These are phyloP conservation scores for Malurus melanocephalus DNA, from an alignment of 2,113 vertebrate genomes.

Conservation along the genomic window DNA sequence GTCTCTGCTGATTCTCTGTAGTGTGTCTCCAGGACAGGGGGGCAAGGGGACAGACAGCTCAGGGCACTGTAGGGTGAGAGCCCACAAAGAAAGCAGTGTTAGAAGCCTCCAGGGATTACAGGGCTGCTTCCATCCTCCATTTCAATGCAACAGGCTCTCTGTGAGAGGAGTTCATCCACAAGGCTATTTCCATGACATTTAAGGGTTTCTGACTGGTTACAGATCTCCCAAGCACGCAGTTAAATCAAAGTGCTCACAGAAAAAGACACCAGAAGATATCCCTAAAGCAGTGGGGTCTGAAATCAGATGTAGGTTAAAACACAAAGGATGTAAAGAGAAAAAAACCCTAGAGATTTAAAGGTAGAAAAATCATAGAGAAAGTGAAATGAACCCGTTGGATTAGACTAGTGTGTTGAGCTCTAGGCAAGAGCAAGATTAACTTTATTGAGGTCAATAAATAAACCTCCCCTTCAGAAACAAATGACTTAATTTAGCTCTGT, in stretches of 20 bases:
- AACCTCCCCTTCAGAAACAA: slow-evolving; percentile 36
- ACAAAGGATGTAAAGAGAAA: neutral
- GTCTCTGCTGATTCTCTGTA: neutral
- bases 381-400: neutral
- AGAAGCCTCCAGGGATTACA: rapidly evolving
- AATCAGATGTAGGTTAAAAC: neutral
- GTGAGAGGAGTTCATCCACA: rapidly evolving
- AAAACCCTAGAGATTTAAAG: neutral
- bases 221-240: neutral
- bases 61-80: neutral
- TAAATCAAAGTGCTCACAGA: rapidly evolving
- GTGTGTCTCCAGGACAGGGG: neutral
- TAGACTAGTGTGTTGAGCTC: neutral
- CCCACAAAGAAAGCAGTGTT: neutral
- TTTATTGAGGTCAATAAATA: slow-evolving; percentile 58
- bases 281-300: neutral
- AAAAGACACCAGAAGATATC: neutral
- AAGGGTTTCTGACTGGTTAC: neutral
- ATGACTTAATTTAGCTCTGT: slow-evolving; percentile 52
- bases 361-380: neutral
- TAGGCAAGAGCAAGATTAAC: slow-evolving; percentile 23
- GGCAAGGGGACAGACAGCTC: neutral
- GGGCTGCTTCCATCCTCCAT: neutral
- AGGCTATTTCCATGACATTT: neutral
- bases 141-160: neutral